These are phyloP conservation scores for Dendrolimus pini DNA, from an alignment of 2,888 invertebrate species.

Conservation along the genomic window DNA sequence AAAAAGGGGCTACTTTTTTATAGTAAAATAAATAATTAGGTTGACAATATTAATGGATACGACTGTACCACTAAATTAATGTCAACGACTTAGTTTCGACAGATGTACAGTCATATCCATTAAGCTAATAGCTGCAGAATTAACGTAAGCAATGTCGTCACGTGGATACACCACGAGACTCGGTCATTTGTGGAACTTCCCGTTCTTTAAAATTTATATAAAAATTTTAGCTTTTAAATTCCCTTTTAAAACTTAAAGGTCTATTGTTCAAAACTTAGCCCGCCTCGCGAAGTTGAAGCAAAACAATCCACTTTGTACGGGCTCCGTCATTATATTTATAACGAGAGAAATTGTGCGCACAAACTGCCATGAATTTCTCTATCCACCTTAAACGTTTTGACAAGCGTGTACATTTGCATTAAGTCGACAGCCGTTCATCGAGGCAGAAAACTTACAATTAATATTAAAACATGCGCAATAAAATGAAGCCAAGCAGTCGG, in stretches of 20 bases:
- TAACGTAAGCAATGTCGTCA: slow-evolving; percentile 14
- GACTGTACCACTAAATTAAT: background rate
- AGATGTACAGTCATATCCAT: background rate
- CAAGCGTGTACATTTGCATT: slow-evolving; percentile 50
- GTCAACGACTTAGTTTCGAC: background rate
- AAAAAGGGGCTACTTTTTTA: too few relatives aligned
- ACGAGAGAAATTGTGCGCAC: slow-evolving; percentile 24
- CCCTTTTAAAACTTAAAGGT: slow-evolving; percentile 20
- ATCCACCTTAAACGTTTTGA: slow-evolving; percentile 46
- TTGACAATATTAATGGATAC: background rate
- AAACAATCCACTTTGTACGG: slow-evolving; percentile 27
- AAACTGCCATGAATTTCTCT: slow-evolving; percentile 34
- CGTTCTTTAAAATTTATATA: background rate
- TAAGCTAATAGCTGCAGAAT: background rate
- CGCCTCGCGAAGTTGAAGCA: slow-evolving; percentile 17
- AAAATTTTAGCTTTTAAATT: slow-evolving; percentile 2
- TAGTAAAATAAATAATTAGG: background rate
- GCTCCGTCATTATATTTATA: slow-evolving; percentile 18
- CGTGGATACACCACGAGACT: background rate
- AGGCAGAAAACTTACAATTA: slow-evolving; percentile 68
- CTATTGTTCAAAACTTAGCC: background rate
- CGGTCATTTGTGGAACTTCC: background rate
- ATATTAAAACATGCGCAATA: slow-evolving; percentile 73
- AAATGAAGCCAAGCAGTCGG: slow-evolving; percentile 66
- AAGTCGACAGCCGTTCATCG: slow-evolving; percentile 39